Evolutionary conservation across 1,140 invertebrate genomes (phyloP).

Genomic region (Drosophila eugracilis): DNA sequence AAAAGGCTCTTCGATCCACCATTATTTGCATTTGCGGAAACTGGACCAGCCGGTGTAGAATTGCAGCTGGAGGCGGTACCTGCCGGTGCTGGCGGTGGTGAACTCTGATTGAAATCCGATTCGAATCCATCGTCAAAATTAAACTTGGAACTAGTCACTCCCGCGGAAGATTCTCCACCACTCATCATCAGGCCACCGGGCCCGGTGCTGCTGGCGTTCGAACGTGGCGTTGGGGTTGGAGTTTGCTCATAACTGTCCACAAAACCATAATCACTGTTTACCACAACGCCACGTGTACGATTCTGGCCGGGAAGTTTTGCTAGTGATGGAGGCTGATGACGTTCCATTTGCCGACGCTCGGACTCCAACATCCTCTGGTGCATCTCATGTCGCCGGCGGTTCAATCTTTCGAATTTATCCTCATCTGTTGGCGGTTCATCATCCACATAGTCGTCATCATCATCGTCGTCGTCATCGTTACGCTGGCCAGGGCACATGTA

Average conservation of each 20-base stretch:
- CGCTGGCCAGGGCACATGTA: slow-evolving; percentile 62
- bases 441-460: slow-evolving; percentile 79
- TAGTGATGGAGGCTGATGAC: slow-evolving; percentile 53
- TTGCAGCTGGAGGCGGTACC: slow-evolving; percentile 81
- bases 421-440: slow-evolving; percentile 79
- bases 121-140: slow-evolving; percentile 84
- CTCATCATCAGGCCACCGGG: slow-evolving; percentile 55
- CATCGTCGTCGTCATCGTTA: slow-evolving; percentile 65
- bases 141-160: slow-evolving; percentile 65
- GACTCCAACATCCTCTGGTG: slow-evolving; percentile 81
- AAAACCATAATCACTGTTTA: slow-evolving; percentile 75
- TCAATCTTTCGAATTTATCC: slow-evolving; percentile 80
- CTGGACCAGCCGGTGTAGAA: slow-evolving; percentile 68
- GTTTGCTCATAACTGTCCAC: slow-evolving; percentile 83
- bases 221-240: slow-evolving; percentile 73
- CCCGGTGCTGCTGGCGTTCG: slow-evolving; percentile 73
- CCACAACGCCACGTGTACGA: slow-evolving; percentile 57
- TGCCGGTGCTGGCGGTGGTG: slow-evolving; percentile 75
- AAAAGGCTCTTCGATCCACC: slow-evolving; percentile 76
- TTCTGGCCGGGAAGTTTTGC: slow-evolving; percentile 62
- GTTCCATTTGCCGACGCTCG: slow-evolving; percentile 68
- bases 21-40: slow-evolving; percentile 42
- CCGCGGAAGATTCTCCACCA: slow-evolving; percentile 63
- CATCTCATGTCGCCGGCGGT: slow-evolving; percentile 80
- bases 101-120: slow-evolving; percentile 84